Base-by-base conservation (phyloP, 2,888 invertebrate species). In the Omphaloscelis lunosa region DNA sequence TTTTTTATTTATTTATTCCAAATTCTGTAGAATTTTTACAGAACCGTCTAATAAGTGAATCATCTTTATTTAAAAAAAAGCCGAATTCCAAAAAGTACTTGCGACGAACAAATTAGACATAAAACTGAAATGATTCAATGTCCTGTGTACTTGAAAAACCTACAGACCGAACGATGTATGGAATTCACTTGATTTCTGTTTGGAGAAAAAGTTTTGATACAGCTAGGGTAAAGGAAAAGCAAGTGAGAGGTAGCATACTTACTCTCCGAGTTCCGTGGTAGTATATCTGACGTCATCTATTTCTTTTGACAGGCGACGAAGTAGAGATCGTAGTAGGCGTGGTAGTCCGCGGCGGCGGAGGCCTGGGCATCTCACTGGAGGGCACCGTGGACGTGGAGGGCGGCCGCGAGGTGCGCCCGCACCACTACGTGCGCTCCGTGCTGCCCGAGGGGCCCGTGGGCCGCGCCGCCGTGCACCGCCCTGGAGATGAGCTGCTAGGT, bases 321-420 rank as follows among this genome's bases (percentile, higher is more conserved):
- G 96, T 97, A 62, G 96, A 97, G 85, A 96, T 97, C 61, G 96
- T 97, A 15, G 96, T 97, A n/a, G 97, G 97, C 29, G 95, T 97
- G 68, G 97, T 97, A 72, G 94, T 95, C 11, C 95, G 97, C 95
- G 98, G 99, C 90, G 99, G 99, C 63, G 99, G 99, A 66, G 99
- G 99, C 4, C 97, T 99, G 74, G 99, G 99, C 56, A 99, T 99
- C 90, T 99, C 99, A 70, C 97, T 99, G 83, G 99, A 99, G 94
- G 99, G 99, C 72, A 99, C 99, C 0, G 99, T 99, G 61, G 99
- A 99, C 94, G 99, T 99, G 73, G 99, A 99, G 95, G 99, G 99
- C 0, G 99, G 99, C 0, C 98, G 98, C 77, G 99, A 99, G 96
- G 99, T 99, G 63, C 97, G 99, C 78, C 99, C 99, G 4, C 99